Evolutionary conservation across 2,888 invertebrate species (phyloP), one percentile per base, ranked within the genome.

Genomic region (Leptogaster cylindrica): DNA sequence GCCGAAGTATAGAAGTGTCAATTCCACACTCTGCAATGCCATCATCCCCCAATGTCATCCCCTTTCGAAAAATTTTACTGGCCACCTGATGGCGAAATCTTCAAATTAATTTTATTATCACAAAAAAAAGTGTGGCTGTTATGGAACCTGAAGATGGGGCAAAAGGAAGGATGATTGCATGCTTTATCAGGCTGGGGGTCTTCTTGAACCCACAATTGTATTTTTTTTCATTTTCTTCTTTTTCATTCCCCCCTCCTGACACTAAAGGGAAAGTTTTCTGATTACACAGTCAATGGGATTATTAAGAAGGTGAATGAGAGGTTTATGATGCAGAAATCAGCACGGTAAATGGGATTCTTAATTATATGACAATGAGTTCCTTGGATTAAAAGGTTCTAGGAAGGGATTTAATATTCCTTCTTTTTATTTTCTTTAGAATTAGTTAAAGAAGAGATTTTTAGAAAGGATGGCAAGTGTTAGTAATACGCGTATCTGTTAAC

Each of bases 221-320:
- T n/a, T n/a, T n/a, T n/a, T n/a, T n/a, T n/a, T n/a, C n/a, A n/a
- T n/a, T n/a, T n/a, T n/a, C n/a, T n/a, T n/a, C n/a, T n/a, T n/a
- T n/a, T n/a, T n/a, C n/a, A n/a, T 58, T 58, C 41, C 6, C 14
- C 14, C 7, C 16, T 51, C 10, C 12, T 23, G 18, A 10, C 27
- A 16, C 25, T 52, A 52, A 52, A 16, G 52, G 52, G 14, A 18
- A 52, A 52, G 16, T 58, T 58, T 58, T 58, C 41, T 58, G 58
- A 58, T 58, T 58, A 58, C 58, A 41, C 23, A 58, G 58, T 41
- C 58, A 58, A 58, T 58, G 58, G 58, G 58, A 41, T 58, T 36
- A 58, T 58, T 58, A 58, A 58, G 41, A 58, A 58, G 58, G 58
- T 58, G 58, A 58, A 58, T 58, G 58, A 58, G 58, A 58, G 58